A percentile compares a stretch with the other conserved stretches of the same genome.
Conservation (phyloP, 2,797 vertebrate genomes). For the Cirrhinus molitorella region DNA sequence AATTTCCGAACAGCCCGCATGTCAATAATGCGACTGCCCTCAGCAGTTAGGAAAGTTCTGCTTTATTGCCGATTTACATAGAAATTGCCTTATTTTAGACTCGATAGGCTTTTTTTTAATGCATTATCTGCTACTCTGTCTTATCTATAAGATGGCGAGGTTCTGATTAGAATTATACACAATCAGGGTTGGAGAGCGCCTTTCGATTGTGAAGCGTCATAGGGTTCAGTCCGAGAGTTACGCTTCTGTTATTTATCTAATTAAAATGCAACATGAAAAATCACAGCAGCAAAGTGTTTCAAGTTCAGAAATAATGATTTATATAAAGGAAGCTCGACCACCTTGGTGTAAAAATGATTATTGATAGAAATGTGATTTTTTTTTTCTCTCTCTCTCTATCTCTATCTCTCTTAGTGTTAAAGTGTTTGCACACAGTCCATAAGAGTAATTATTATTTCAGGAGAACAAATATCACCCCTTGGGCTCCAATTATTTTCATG, state of each 20-base stretch:
- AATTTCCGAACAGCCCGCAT: conserved; percentile 90
- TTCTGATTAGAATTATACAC: conserved; percentile 67
- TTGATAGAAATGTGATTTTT: conserved; percentile 76
- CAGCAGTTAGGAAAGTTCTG: conserved; percentile 95
- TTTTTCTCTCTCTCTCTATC: conserved; percentile 65
- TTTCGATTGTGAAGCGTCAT: conserved; percentile 34
- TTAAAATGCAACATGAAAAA: conserved; percentile 62
- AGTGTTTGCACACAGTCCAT: conserved; percentile 76
- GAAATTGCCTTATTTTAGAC: conserved; percentile 99
- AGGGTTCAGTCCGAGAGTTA: conserved; percentile 22
- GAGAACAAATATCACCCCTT: conserved; percentile 86
- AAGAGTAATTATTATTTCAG: conserved; percentile 84
- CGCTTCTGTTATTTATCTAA: conserved; percentile 56
- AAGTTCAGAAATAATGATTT: conserved; percentile 47
- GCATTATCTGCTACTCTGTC: conserved; percentile 71
- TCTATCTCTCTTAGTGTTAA: conserved; percentile 71
- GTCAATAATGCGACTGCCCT: conserved; percentile 93
- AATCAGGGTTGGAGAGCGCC: conserved; percentile 53
- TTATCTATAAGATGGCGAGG: conserved; percentile 67
- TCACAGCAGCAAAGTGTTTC: conserved; percentile 66
- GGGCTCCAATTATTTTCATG: conserved; percentile 87
- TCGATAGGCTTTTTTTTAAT: conserved; percentile 82
- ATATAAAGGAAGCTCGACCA: conserved; percentile 54
- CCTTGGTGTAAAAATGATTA: conserved; percentile 71
- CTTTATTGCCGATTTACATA: conserved; percentile 99